These are phyloP conservation scores for Phataginus tricuspis DNA, from an alignment of 2,797 vertebrate species.

Conservation along the genomic window DNA sequence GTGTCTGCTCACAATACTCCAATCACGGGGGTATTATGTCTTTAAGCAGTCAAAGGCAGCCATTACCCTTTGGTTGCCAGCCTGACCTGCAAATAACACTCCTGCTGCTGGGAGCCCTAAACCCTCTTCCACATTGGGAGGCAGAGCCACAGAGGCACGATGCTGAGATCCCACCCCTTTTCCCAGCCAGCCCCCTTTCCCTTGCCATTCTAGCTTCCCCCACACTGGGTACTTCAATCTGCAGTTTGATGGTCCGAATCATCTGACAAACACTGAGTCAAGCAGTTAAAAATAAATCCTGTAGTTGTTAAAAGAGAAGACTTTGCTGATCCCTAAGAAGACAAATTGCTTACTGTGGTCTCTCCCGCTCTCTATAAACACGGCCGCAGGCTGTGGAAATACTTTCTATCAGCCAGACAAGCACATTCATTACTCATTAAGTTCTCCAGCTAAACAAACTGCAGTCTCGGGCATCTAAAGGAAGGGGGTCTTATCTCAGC, in stretches of 20 bases:
- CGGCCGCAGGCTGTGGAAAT: conserved; percentile 66
- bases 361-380: conserved; percentile 52
- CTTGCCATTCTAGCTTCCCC: conserved; percentile 76
- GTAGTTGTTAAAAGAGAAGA: conserved; percentile 84
- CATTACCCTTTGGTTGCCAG: conserved; percentile 67
- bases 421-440: conserved; percentile 65
- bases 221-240: conserved; percentile 69
- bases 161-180: conserved; percentile 83
- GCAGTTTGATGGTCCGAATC: conserved; percentile 84
- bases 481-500: conserved; percentile 46
- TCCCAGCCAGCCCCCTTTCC: conserved; percentile 76
- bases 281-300: conserved; percentile 89
- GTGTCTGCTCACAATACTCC: conserved; percentile 14
- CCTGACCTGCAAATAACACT: conserved; percentile 69
- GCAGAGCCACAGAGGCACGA: conserved; percentile 71
- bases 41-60: conserved; percentile 65
- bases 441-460: conserved; percentile 64
- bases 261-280: conserved; percentile 88
- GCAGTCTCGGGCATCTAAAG: conserved; percentile 24
- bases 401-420: conserved; percentile 54
- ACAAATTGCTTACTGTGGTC: conserved; percentile 73
- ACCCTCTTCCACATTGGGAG: conserved; percentile 69
- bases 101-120: conserved; percentile 31
- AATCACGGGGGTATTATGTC: not conserved
- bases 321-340: conserved; percentile 78